Evolutionary conservation across 2,888 invertebrate species (phyloP).

Genomic region (Bellardia bayeri): DNA sequence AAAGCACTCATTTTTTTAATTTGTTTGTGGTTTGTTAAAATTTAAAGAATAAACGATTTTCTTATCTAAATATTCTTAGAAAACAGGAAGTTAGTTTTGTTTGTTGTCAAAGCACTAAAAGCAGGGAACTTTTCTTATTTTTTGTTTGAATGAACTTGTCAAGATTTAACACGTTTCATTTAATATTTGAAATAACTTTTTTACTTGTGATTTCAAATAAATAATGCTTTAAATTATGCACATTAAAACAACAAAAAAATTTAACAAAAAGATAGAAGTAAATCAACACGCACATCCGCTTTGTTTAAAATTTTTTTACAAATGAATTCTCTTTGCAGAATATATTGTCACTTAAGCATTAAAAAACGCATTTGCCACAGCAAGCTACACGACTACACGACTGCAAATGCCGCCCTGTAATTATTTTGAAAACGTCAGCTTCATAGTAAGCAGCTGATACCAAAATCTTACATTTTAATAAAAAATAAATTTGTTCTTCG

Average conservation of each 20-base stretch:
- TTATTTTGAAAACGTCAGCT: too few relatives aligned
- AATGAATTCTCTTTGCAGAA: conserved; percentile 50
- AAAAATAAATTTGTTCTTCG: too few relatives aligned
- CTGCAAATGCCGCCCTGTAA: too few relatives aligned
- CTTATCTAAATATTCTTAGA: conserved; percentile 54
- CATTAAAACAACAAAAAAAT: conserved; percentile 48
- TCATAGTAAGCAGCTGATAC: too few relatives aligned
- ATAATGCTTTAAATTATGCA: neutral
- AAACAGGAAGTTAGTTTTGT: conserved; percentile 57
- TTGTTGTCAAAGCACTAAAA: neutral
- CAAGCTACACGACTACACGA: too few relatives aligned
- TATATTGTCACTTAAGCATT: conserved; percentile 32
- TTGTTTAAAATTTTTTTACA: conserved; percentile 33
- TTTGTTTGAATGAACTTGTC: neutral
- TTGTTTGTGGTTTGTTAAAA: conserved; percentile 17
- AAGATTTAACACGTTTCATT: conserved; percentile 4
- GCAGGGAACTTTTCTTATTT: neutral
- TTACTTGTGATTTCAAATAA: neutral
- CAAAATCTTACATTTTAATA: too few relatives aligned
- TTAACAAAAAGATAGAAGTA: conserved; percentile 50
- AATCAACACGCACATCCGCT: conserved; percentile 11
- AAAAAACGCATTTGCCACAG: too few relatives aligned
- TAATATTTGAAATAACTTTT: neutral
- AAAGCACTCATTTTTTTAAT: conserved; percentile 85
- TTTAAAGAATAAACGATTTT: conserved; percentile 8